phyloP scores from a whole-genome alignment of 92 coral and sea anemone species.

The Porites lobata region DNA sequence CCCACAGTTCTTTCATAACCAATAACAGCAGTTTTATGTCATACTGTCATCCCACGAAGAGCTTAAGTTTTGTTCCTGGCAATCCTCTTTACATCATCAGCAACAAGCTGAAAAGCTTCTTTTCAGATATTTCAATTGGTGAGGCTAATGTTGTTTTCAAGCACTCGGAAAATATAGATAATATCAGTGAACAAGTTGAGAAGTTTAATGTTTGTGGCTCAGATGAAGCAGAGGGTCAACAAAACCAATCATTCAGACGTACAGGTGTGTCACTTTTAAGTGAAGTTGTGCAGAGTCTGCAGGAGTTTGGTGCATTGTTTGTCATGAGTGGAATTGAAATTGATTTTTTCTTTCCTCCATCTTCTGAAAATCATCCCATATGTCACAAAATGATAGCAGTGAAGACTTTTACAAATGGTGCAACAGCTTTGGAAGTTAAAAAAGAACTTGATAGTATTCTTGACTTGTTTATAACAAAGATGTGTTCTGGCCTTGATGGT shows the following conservation, averaged over 20 bases:
- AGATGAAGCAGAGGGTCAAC: neutral
- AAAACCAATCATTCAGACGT: neutral
- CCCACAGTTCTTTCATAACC: neutral
- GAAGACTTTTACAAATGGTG: slow-evolving; percentile 11
- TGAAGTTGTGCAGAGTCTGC: slow-evolving; percentile 28
- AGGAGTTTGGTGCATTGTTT: slow-evolving; percentile 31
- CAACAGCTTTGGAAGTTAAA: slow-evolving; percentile 17
- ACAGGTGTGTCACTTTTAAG: neutral
- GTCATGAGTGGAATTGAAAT: slow-evolving; percentile 62
- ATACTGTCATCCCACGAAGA: neutral
- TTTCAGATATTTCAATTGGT: neutral
- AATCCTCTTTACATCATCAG: slow-evolving; percentile 21
- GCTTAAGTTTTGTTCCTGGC: neutral
- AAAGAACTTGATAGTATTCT: slow-evolving; percentile 51
- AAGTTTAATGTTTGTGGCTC: neutral
- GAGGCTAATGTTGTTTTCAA: neutral
- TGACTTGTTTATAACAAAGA: slow-evolving; percentile 21
- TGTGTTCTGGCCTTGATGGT: slow-evolving; percentile 49
- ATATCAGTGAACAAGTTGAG: neutral
- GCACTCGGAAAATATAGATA: neutral
- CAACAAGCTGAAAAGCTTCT: slow-evolving; percentile 29
- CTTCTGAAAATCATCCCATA: slow-evolving; percentile 58
- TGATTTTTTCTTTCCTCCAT: slow-evolving; percentile 66
- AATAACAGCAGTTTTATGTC: neutral
- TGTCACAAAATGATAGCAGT: slow-evolving; percentile 63